Evolutionary conservation across 1,140 invertebrate genomes (phyloP), one percentile per base, ranked within the genome.

Genomic region (Nixonia krombeini): DNA sequence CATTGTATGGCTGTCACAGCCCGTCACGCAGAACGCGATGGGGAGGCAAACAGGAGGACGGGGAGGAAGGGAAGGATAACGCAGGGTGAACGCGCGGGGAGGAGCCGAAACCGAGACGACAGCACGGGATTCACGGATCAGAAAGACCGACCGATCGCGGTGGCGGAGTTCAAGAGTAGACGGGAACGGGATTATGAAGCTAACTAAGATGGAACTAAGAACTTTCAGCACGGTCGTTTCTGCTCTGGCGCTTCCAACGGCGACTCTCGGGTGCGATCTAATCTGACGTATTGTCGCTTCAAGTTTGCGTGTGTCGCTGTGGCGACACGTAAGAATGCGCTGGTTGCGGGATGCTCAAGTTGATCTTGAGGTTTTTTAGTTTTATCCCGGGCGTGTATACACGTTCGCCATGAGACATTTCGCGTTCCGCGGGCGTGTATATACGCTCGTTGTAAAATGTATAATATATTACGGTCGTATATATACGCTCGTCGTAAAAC

Each of bases 1-100:
- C 55, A 82, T 84, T 84, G 81, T 84, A 64, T 40, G 45, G 42
- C 53, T 72, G 80, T 83, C 82, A 84, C 80, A 79, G 75, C 52
- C 69, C 73, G 70, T 82, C 79, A 70, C 58, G 44, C 58, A 52
- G 52, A 65, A 57, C 55, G 61, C 57, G 51, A 50, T 42, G 35
- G 72, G 53, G 37, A 53, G 49, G 72, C n/a, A n/a, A n/a, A n/a
- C n/a, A 56, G 59, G 41, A 66, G 68, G 16, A 49, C n/a, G n/a
- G n/a, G n/a, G n/a, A n/a, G n/a, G n/a, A n/a, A n/a, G n/a, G n/a
- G n/a, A n/a, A n/a, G n/a, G n/a, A n/a, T n/a, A n/a, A n/a, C n/a
- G 53, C 53, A 12, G 17, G 28, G 12, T 28, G 9, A 26, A 40
- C 40, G 52, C 6, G 6, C 35, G 51, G 58, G 57, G 63, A 65